Evolutionary conservation across 2,113 vertebrate species (phyloP).

Genomic region (Megaceryle maxima): DNA sequence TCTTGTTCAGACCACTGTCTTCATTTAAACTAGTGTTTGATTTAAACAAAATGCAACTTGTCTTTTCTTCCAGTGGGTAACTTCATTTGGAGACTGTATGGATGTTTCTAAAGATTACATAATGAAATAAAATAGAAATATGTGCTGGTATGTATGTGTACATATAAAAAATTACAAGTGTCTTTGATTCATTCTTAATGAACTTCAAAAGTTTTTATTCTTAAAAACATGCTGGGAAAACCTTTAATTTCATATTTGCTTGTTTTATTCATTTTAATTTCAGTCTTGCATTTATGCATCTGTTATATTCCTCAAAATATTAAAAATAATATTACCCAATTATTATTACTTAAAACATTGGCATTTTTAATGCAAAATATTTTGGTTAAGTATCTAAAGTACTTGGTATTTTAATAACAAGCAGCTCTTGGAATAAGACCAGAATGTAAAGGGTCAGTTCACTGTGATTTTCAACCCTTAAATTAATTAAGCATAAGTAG

Average conservation of each 20-base stretch:
- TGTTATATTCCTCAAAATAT: not conserved
- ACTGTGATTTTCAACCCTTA: not conserved
- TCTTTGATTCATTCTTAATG: not conserved
- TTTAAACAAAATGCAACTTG: not conserved
- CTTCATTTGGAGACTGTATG: not conserved
- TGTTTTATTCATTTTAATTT: not conserved
- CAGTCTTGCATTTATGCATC: not conserved
- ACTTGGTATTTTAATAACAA: not conserved
- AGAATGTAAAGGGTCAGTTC: not conserved
- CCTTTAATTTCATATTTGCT: not conserved
- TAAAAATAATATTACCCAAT: not conserved
- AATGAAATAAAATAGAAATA: not conserved
- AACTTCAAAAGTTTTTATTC: not conserved
- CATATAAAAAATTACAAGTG: not conserved
- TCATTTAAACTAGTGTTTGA: not conserved
- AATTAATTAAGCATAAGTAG: not conserved
- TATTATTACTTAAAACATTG: not conserved
- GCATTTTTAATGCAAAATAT: not conserved
- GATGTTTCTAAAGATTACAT: not conserved
- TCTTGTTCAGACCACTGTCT: not conserved
- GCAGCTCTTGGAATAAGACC: not conserved
- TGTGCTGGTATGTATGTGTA: accelerated
- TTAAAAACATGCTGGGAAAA: not conserved
- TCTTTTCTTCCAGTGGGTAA: not conserved
- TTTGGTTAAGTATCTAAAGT: not conserved